phyloP scores from a whole-genome alignment of 2,888 invertebrate genomes.

The Synanthedon andrenaeformis region DNA sequence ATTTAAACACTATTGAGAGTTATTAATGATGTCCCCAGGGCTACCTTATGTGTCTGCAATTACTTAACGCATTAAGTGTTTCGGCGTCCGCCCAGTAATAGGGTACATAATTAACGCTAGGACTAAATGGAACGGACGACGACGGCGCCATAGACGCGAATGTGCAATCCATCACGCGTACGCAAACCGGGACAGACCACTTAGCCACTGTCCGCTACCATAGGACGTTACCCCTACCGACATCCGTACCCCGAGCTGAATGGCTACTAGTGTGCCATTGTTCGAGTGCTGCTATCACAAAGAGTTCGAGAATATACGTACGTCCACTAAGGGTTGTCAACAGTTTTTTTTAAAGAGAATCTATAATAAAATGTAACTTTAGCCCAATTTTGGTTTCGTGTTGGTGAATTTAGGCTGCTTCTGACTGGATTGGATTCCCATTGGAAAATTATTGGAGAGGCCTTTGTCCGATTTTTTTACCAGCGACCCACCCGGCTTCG shows the following conservation, averaged over 20 bases:
- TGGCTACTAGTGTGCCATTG: constrained; percentile 7
- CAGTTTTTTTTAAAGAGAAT: too few relatives aligned
- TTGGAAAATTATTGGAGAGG: too few relatives aligned
- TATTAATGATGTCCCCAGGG: not conserved
- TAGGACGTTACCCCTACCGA: constrained; percentile 31
- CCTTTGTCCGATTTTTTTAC: too few relatives aligned
- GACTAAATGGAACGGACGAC: constrained; percentile 11
- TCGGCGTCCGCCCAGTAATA: not conserved
- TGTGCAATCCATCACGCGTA: constrained; percentile 52
- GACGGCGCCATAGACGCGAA: constrained; percentile 20
- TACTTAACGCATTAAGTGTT: not conserved
- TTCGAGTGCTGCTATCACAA: constrained; percentile 16
- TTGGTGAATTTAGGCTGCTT: too few relatives aligned
- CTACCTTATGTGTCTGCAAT: not conserved
- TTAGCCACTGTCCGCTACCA: constrained; percentile 45
- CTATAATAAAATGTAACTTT: too few relatives aligned
- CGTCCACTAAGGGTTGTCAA: too few relatives aligned
- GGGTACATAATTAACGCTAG: not conserved
- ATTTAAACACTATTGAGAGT: not conserved
- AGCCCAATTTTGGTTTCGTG: too few relatives aligned
- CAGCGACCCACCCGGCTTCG: too few relatives aligned
- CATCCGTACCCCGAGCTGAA: constrained; percentile 22
- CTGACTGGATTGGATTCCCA: too few relatives aligned
- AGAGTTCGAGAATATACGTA: constrained; percentile 4
- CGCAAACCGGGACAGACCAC: constrained; percentile 52